Evolutionary conservation across 2,113 vertebrate species (phyloP), one percentile per base, ranked within the genome.

Genomic region (Turdus rufiventris): DNA sequence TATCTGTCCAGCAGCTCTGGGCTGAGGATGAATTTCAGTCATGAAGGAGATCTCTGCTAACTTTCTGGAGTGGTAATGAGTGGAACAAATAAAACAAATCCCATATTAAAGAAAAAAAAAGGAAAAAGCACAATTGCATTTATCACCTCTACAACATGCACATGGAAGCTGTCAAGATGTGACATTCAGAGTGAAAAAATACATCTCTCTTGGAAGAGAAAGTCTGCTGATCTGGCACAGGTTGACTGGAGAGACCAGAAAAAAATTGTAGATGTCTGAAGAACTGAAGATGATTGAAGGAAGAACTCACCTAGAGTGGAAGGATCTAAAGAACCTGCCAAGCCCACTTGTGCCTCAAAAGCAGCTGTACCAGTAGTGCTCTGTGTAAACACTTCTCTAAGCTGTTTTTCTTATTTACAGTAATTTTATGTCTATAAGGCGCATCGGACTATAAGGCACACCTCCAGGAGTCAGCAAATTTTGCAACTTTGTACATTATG

Each of bases 81-180:
- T n/a, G 33, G 14, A 58, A 33, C 12, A 71, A 87, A 66, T 21
- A n/a, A 66, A 85, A 45, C 24, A 68, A 40, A 34, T 50, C 18
- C 13, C 17, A 3, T 29, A n/a, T 14, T 15, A 12, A 38, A 33
- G 18, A 40, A 40, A 40, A 40, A n/a, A 8, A 8, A 36, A 25
- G 12, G 20, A 26, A 38, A 68, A 63, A 17, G 5, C 28, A 53
- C 5, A 1, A 7, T 62, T 61, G 51, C 12, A 6, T 84, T 73
- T 77, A 40, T 70, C 43, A 56, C 15, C 61, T 63, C 65, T 60
- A 18, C 43, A 60, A n/a, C 10, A 26, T 10, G 34, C 14, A 54
- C 14, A 13, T 0, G 0, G 48, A 60, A 8, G 8, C 56, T 67
- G 67, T 58, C 1, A 6, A 71, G 38, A 8, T 0, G 1, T 26